phyloP scores from a whole-genome alignment of 2,888 invertebrate genomes.

The Cataglyphis albicans region DNA sequence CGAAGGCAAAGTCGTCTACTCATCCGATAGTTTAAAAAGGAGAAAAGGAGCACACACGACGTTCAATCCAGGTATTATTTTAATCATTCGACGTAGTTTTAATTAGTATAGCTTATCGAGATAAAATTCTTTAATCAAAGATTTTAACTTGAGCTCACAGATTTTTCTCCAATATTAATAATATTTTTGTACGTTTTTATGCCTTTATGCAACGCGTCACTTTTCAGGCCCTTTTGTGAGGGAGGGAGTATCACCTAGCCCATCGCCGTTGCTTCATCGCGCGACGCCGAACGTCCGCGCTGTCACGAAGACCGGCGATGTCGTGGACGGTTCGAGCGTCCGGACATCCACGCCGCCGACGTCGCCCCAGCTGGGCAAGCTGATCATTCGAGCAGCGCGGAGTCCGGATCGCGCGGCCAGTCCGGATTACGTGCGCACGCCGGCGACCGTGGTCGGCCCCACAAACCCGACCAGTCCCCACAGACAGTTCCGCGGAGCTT shows the following conservation, averaged over 20 bases:
- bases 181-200: background rate
- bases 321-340: conserved; percentile 84
- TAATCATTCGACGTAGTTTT: background rate
- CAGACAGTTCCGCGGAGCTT: conserved; percentile 88
- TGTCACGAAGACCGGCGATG: conserved; percentile 83
- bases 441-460: conserved; percentile 89
- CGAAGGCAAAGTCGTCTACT: conserved; percentile 95
- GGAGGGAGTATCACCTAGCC: conserved; percentile 86
- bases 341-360: conserved; percentile 86
- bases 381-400: conserved; percentile 88
- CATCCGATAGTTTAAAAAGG: conserved; percentile 93
- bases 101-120: background rate
- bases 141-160: background rate
- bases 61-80: conserved; percentile 91
- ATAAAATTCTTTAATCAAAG: background rate
- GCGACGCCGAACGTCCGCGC: conserved; percentile 85
- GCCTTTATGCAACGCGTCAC: background rate
- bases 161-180: background rate
- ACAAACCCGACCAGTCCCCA: conserved; percentile 85
- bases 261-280: conserved; percentile 87
- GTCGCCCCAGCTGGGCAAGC: conserved; percentile 90
- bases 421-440: conserved; percentile 86
- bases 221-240: conserved; percentile 90
- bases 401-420: conserved; percentile 82
- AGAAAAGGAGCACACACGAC: conserved; percentile 94